Evolutionary conservation across 2,113 vertebrate species (phyloP), one percentile per base, ranked within the genome.

Genomic region (Centropus unirufus): DNA sequence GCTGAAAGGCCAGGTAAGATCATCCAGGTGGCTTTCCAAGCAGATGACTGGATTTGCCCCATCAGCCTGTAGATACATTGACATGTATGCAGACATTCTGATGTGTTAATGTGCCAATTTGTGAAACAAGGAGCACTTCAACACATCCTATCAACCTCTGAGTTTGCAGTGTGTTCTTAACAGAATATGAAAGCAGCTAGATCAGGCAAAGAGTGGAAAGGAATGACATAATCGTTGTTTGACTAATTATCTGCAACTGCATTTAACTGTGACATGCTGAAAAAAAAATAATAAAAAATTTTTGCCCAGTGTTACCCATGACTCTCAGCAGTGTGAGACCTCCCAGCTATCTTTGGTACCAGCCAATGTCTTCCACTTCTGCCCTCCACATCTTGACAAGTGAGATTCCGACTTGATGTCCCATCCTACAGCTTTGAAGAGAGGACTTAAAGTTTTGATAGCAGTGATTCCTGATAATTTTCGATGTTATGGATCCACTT

Each of bases 141-240:
- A 58, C 29, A 11, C 0, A 0, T 54, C 63, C 18, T 58, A 26
- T 7, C 27, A 58, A 36, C 51, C 39, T 49, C 34, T 3, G 1
- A 46, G 39, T 55, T 36, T 3, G 5, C 10, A 68, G 12, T 75
- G 89, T 27, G 21, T 24, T 14, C 57, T 83, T 87, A 55, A 17
- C 24, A n/a, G 44, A 64, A 19, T 57, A 46, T 74, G 54, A 51
- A 44, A 62, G 39, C 17, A 61, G 20, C 30, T 62, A 27, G 11
- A 75, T 15, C 30, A 36, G 4, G 3, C 46, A 62, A 21, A 12
- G 52, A 67, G 13, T 8, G 9, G 23, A 27, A 23, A 49, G 15
- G 15, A 69, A 20, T 13, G 12, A 14, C n/a, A 62, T n/a, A 36
- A 11, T 67, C 42, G 62, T 39, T 61, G 9, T 70, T 76, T 54